A percentile compares a stretch with the other conserved stretches of the same genome.
phyloP scores from a whole-genome alignment of 2,797 vertebrate genomes.

The Graptemys geographica region DNA sequence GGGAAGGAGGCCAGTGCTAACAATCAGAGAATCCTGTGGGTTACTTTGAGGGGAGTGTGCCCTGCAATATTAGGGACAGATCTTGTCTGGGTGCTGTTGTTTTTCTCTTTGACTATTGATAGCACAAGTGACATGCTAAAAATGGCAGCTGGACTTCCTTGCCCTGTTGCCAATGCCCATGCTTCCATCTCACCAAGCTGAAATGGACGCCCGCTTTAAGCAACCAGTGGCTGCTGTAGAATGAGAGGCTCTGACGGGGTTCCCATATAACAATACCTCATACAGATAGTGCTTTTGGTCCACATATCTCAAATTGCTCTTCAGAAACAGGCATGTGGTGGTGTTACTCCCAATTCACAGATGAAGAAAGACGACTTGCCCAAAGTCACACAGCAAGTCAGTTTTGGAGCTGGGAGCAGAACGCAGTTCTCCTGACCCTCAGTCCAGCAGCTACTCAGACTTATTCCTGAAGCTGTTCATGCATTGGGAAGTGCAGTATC shows the following conservation, averaged over 20 bases:
- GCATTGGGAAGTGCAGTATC: neutral
- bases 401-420: neutral
- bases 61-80: neutral
- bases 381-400: neutral
- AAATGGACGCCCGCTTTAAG: neutral
- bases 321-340: neutral
- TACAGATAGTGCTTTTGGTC: neutral
- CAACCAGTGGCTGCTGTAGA: neutral
- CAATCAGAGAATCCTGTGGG: neutral
- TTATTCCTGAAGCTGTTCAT: neutral
- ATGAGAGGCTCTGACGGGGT: neutral
- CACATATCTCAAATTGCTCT: neutral
- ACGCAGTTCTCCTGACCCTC: neutral
- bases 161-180: slow-evolving; percentile 30
- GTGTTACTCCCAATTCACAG: neutral
- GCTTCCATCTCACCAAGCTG: slow-evolving; percentile 40
- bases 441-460: neutral
- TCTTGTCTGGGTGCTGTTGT: neutral
- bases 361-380: neutral
- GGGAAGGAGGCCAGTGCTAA: neutral
- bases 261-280: neutral
- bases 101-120: slow-evolving; percentile 45
- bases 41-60: neutral
- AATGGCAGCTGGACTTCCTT: slow-evolving; percentile 56
- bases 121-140: slow-evolving; percentile 61